Conservation (phyloP, 2,888 invertebrate genomes). For the Choreutis nemorana region DNA sequence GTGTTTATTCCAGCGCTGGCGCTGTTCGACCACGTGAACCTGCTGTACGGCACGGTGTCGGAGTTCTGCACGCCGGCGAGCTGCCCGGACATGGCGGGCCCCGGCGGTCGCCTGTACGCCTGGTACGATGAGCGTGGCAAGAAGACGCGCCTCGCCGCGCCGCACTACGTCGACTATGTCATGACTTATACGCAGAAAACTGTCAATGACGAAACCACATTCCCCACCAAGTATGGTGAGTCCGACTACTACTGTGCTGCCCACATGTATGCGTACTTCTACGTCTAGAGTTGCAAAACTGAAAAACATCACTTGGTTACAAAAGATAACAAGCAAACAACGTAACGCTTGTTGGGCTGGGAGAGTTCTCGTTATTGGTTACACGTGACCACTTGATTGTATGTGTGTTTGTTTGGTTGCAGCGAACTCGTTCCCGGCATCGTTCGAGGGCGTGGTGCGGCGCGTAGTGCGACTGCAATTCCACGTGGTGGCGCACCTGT, state of each 20-base stretch:
- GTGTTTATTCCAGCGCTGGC: slow-evolving; percentile 95
- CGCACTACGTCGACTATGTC: slow-evolving; percentile 98
- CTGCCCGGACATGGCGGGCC: slow-evolving; percentile 97
- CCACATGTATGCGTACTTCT: too few relatives aligned
- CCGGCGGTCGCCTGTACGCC: slow-evolving; percentile 94
- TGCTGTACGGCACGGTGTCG: slow-evolving; percentile 97
- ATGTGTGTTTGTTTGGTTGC: slow-evolving; percentile 20
- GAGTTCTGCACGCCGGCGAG: slow-evolving; percentile 97
- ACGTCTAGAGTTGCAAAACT: too few relatives aligned
- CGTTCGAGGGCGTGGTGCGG: slow-evolving; percentile 94
- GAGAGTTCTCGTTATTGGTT: too few relatives aligned
- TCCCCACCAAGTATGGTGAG: slow-evolving; percentile 98
- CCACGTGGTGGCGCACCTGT: slow-evolving; percentile 98
- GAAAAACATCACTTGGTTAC: too few relatives aligned
- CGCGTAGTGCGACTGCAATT: slow-evolving; percentile 96
- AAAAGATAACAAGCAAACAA: too few relatives aligned
- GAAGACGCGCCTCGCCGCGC: slow-evolving; percentile 95
- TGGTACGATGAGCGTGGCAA: slow-evolving; percentile 99
- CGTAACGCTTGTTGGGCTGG: too few relatives aligned
- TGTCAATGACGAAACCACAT: slow-evolving; percentile 94
- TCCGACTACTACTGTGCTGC: neutral
- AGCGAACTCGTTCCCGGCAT: slow-evolving; percentile 94
- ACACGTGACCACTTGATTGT: too few relatives aligned
- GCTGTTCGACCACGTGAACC: slow-evolving; percentile 98
- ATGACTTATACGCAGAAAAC: slow-evolving; percentile 98